Base-by-base conservation (phyloP, 1,140 invertebrate genomes). In the Habropoda laboriosa region DNA sequence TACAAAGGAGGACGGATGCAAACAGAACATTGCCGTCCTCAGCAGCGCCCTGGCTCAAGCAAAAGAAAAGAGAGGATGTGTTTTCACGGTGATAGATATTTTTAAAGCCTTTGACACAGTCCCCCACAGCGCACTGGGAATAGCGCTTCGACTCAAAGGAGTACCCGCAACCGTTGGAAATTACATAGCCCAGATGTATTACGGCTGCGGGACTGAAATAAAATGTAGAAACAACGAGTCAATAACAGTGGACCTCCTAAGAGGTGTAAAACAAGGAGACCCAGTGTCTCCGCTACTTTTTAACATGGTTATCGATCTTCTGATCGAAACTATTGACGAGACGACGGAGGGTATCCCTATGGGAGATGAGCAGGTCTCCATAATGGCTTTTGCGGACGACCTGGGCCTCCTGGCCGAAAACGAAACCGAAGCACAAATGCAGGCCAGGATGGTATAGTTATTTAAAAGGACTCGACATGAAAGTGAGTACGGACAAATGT, bases 361-460 rank as follows among this genome's bases (percentile, higher is more conserved):
- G 3, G 85, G 82, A 2, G 67, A 57, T 3, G 66, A 77, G 24
- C 70, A 32, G 10, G 45, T 89, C 4, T 87, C 87, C 0, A 73
- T 82, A 2, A 61, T 92, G 21, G 92, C 90, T 0, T 93, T 90
- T 61, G 92, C 92, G 4, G 93, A 93, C 61, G 93, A 94, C 67
- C 55, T 93, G 6, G 73, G 91, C 10, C 77, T 93, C 2, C 21
- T 93, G 1, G 76, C 87, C 7, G 75, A 75, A 0, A 88, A 88
- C 1, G 58, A 61, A 40, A 60, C 42, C 3, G 88, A 24, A 24
- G 73, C 73, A 1, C 0, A 3, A 18, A n/a, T n/a, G n/a, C n/a
- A n/a, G n/a, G n/a, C n/a, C n/a, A n/a, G n/a, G n/a, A n/a, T n/a
- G n/a, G n/a, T n/a, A n/a, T n/a, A n/a, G n/a, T n/a, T n/a, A n/a